Evolutionary conservation across 2,113 vertebrate genomes (phyloP), one percentile per base, ranked within the genome.

Genomic region (Rhinoptilus africanus): DNA sequence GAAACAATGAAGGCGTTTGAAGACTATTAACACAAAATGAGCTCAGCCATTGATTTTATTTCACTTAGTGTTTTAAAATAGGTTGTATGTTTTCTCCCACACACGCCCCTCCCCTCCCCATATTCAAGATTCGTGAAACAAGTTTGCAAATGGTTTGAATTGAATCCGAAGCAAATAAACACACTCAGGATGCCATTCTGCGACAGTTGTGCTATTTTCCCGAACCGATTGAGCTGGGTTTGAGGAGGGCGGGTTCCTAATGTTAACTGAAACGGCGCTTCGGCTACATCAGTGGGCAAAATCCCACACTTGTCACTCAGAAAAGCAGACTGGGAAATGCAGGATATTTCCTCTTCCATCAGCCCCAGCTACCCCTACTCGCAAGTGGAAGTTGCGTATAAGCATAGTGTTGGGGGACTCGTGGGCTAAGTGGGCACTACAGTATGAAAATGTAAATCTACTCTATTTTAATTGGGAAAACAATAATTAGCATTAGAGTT

Each of bases 31-130:
- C 87, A 82, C 54, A n/a, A 95, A 97, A 93, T 71, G 53, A 47
- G 56, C 77, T 88, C 95, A 92, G 66, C 63, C 92, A 97, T 96
- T 93, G 96, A 97, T 97, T 97, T 97, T 95, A 81, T 93, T 97
- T 98, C 95, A 96, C 86, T 93, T 76, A 30, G 56, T 68, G n/a
- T 85, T 91, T 96, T 84, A 71, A 97, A 96, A 96, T n/a, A 88
- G 85, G 82, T 85, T 96, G 34, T 67, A n/a, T 80, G 57, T 89
- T 93, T 94, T 34, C 54, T 35, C 17, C 20, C 17, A 45, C 45
- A 19, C 19, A 16, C 43, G 14, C 12, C 35, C 15, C n/a, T 17
- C 9, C 19, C 7, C 21, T 32, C 3, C 3, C 12, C 8, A 3
- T 20, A 28, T 26, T 81, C 85, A 73, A 39, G 57, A 50, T 48